These are phyloP conservation scores for Drosophila basisetae DNA, from an alignment of 2,888 invertebrate species.

Conservation along the genomic window DNA sequence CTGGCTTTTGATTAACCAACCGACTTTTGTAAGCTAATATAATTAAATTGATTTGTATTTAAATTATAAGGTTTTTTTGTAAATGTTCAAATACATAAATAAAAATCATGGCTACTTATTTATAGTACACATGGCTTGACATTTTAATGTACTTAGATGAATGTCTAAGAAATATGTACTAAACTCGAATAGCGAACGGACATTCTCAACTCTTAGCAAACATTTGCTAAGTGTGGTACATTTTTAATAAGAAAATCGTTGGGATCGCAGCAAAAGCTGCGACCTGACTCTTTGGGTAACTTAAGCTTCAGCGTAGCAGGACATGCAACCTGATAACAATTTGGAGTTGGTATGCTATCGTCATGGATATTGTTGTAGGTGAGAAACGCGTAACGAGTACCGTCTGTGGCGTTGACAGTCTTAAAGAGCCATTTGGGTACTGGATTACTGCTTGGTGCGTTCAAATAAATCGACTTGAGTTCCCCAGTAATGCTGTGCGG, in stretches of 20 bases:
- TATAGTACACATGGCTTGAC: too few species aligned
- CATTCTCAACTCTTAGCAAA: constrained; percentile 1
- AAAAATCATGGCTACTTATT: too few species aligned
- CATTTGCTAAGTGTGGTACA: constrained; percentile 1
- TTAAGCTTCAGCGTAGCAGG: constrained; percentile 1
- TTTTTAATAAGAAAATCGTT: constrained; percentile 36
- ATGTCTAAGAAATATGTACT: too few species aligned
- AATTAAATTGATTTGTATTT: too few species aligned
- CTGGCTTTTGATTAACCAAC: neutral
- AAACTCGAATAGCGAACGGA: neutral
- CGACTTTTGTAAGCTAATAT: too few species aligned
- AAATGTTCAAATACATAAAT: too few species aligned
- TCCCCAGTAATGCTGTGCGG: neutral
- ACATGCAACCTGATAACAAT: constrained; percentile 24
- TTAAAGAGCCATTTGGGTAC: constrained; percentile 61
- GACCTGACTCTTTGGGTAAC: constrained; percentile 6
- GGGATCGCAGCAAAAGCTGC: constrained; percentile 49
- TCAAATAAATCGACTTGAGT: constrained; percentile 30
- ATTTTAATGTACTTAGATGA: too few species aligned
- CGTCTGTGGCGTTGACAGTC: constrained; percentile 26
- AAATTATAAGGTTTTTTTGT: too few species aligned
- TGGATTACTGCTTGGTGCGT: constrained; percentile 18
- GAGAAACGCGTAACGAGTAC: constrained; percentile 33
- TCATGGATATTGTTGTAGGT: constrained; percentile 50
- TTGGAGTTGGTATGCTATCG: neutral